A percentile compares a stretch with the other conserved stretches of the same genome.
phyloP scores from a whole-genome alignment of 2,888 invertebrate genomes.

The Zhuqinia jingwanae region DNA sequence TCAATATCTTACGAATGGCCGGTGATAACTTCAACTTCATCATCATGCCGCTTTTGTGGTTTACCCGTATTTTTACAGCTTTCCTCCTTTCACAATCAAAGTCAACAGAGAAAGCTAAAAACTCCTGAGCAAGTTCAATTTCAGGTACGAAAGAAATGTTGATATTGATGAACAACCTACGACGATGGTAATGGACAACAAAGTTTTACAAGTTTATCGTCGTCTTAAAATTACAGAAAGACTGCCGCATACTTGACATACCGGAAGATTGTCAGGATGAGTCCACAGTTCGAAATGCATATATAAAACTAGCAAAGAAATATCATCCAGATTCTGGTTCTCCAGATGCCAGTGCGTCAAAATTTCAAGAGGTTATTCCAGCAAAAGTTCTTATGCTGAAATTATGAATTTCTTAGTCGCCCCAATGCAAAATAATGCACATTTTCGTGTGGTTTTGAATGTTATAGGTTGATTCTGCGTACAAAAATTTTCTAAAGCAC shows the following conservation, averaged over 20 bases:
- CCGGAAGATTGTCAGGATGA: conserved; percentile 86
- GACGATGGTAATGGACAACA: no score
- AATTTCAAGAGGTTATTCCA: conserved; percentile 89
- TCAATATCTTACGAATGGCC: background rate
- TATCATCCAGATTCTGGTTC: conserved; percentile 92
- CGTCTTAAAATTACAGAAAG: conserved; percentile 51
- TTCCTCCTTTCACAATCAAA: background rate
- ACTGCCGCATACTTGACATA: conserved; percentile 53
- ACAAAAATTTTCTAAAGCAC: conserved; percentile 86
- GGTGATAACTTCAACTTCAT: background rate
- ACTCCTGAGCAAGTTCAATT: conserved; percentile 4
- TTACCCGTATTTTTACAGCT: background rate
- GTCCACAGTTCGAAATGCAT: conserved; percentile 83
- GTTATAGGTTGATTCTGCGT: conserved; percentile 89
- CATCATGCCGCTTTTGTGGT: background rate
- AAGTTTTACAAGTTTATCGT: no score
- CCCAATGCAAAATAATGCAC: no score
- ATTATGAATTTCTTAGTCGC: no score
- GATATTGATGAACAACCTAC: background rate
- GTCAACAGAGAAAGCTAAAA: background rate
- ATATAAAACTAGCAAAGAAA: conserved; percentile 83
- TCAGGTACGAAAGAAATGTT: conserved; percentile 14
- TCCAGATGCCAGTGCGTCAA: conserved; percentile 86
- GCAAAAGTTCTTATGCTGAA: no score
- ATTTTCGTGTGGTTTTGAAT: no score